These are phyloP conservation scores for Holothuria scabra DNA, from an alignment of 53 echinoderm and acorn worm species.

Conservation along the genomic window DNA sequence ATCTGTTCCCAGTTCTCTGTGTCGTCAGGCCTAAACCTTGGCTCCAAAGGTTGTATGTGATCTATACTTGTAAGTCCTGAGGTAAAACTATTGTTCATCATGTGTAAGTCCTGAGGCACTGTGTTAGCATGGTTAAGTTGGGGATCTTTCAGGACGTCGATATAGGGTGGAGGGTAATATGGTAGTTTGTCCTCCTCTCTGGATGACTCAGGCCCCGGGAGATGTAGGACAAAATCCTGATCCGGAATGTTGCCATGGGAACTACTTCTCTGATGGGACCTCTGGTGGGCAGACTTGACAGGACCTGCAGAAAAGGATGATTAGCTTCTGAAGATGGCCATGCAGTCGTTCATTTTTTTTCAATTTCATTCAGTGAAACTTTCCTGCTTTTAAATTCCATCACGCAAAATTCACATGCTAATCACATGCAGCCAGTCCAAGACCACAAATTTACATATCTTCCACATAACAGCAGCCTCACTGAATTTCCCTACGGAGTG, in stretches of 20 bases:
- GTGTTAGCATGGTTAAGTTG: constrained; percentile 1
- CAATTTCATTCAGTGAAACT: neutral
- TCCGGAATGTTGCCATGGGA: constrained; percentile 75
- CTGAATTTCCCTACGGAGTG: too few relatives aligned
- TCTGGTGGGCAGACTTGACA: constrained; percentile 11
- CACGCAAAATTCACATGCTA: too few relatives aligned
- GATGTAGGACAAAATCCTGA: constrained; percentile 25
- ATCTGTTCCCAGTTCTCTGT: neutral
- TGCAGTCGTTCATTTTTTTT: constrained; percentile 42
- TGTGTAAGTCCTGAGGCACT: constrained; percentile 30
- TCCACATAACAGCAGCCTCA: too few relatives aligned
- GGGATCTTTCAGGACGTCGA: constrained; percentile 10
- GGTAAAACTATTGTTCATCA: neutral
- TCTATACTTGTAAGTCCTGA: neutral
- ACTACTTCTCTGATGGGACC: constrained; percentile 76
- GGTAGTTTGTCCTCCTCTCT: neutral
- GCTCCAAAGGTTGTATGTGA: constrained; percentile 21
- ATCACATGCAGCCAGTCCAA: too few relatives aligned
- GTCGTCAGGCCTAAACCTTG: neutral
- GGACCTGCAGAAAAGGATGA: constrained; percentile 55
- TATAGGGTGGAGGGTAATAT: constrained; percentile 23
- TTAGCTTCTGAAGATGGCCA: constrained; percentile 41
- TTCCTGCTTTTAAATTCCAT: too few relatives aligned
- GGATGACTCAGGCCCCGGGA: neutral
- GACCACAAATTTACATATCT: too few relatives aligned